These are phyloP conservation scores for Pungitius pungitius DNA, from an alignment of 2,113 vertebrate species.

Conservation along the genomic window DNA sequence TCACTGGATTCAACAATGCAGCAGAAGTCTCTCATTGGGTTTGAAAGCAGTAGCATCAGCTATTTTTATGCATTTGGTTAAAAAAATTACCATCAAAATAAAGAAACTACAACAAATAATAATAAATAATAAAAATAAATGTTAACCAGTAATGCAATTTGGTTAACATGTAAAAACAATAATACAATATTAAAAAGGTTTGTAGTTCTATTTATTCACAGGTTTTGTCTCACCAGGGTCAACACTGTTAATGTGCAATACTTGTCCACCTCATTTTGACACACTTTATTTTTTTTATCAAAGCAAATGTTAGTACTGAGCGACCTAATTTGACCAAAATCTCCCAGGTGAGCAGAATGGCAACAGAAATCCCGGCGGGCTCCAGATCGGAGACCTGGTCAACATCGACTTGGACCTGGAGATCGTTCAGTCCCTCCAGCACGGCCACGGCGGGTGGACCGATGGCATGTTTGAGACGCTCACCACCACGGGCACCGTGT, in stretches of 20 bases:
- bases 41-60: not conserved
- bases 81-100: no score
- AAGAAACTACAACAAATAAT: no score
- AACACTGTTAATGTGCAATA: not conserved
- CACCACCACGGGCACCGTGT: constrained; percentile 98
- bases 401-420: constrained; percentile 98
- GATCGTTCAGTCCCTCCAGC: constrained; percentile 98
- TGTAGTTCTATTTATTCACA: not conserved
- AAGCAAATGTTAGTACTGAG: not conserved
- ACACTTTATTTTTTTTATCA: not conserved
- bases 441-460: constrained; percentile 98
- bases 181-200: not conserved
- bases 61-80: not conserved
- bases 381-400: constrained; percentile 97
- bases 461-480: constrained; percentile 99
- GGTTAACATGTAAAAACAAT: no score
- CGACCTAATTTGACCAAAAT: not conserved
- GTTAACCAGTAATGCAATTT: no score
- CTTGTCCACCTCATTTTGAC: no score
- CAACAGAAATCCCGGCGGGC: constrained; percentile 95
- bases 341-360: constrained; percentile 95
- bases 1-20: constrained; percentile 36
- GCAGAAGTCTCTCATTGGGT: not conserved
- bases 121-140: no score
- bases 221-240: not conserved